phyloP scores from a whole-genome alignment of 2,888 invertebrate species.

The Drosophila mimetica region DNA sequence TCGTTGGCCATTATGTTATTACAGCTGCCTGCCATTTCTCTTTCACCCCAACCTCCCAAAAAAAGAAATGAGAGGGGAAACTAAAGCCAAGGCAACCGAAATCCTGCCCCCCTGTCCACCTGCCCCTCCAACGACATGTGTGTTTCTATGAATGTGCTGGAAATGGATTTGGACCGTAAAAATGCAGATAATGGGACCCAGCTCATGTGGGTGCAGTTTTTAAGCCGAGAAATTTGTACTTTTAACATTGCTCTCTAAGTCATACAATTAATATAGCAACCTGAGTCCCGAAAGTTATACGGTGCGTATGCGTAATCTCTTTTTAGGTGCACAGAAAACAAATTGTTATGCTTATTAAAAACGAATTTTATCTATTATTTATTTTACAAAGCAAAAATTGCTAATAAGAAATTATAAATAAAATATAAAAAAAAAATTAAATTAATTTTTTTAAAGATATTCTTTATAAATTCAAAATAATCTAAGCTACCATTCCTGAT shows the following conservation, averaged over 20 bases:
- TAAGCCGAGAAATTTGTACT: slow-evolving; percentile 14
- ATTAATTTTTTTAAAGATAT: no score
- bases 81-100: slow-evolving; percentile 27
- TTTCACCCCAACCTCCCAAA: neutral
- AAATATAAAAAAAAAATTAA: neutral
- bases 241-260: neutral
- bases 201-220: slow-evolving; percentile 44
- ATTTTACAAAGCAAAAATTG: no score
- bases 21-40: slow-evolving; percentile 49
- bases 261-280: slow-evolving; percentile 48
- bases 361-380: no score
- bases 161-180: slow-evolving; percentile 79
- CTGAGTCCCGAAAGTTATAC: slow-evolving; percentile 31
- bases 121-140: neutral
- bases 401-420: no score
- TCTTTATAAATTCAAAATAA: neutral
- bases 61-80: neutral
- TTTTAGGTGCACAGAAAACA: slow-evolving; percentile 2
- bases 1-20: slow-evolving; percentile 72
- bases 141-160: slow-evolving; percentile 30
- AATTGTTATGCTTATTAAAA: neutral
- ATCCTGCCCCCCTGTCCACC: no score
- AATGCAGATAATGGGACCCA: slow-evolving; percentile 68
- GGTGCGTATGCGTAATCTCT: slow-evolving; percentile 68
- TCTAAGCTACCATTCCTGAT: neutral